Conservation (phyloP, 2,113 vertebrate species). For the Polyodon spathula region DNA sequence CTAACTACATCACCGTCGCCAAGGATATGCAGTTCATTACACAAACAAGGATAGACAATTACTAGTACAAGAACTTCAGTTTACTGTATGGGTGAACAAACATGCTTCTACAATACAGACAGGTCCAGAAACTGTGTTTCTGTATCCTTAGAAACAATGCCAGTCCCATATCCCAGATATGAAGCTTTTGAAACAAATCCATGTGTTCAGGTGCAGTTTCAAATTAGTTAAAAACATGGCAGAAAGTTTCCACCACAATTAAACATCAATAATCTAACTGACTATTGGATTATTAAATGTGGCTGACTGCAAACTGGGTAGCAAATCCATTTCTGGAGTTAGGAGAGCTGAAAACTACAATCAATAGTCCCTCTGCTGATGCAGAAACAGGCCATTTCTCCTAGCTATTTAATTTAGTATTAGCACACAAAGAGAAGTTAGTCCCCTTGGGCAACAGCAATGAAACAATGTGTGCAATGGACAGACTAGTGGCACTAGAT, state of each 20-base stretch:
- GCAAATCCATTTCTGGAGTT: slow-evolving; percentile 53
- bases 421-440: slow-evolving; percentile 69
- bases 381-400: slow-evolving; percentile 69
- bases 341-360: slow-evolving; percentile 67
- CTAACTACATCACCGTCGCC: no score
- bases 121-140: no score
- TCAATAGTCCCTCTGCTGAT: slow-evolving; percentile 50
- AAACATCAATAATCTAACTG: background rate
- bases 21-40: no score
- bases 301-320: slow-evolving; percentile 46
- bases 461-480: slow-evolving; percentile 53
- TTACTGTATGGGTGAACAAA: no score
- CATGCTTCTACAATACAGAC: no score
- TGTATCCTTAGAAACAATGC: no score
- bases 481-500: slow-evolving; percentile 48
- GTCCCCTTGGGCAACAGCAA: slow-evolving; percentile 63
- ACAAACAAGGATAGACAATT: no score
- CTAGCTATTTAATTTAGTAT: slow-evolving; percentile 78
- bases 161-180: no score
- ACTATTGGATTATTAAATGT: slow-evolving; percentile 16
- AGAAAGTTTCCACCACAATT: background rate
- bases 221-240: background rate
- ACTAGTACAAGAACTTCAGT: no score
- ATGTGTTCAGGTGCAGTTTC: no score
- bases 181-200: no score